Conservation (phyloP, 2,888 invertebrate genomes). For the Eurois occulta region DNA sequence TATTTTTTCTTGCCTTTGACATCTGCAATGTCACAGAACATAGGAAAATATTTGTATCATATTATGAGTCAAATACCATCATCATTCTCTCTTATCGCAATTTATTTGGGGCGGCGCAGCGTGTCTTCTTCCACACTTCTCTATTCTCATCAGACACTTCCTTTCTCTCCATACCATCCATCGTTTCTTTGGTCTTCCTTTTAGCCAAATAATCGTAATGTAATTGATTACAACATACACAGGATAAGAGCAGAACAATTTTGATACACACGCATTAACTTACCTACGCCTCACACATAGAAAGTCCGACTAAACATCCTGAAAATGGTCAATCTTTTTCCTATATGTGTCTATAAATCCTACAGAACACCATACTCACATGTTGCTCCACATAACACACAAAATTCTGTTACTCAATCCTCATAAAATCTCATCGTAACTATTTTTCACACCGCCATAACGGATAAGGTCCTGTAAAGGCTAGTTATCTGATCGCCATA, state of each 20-base stretch:
- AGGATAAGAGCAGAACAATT: too few species aligned
- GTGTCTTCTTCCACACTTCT: too few species aligned
- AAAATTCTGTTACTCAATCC: not conserved
- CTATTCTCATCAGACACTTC: too few species aligned
- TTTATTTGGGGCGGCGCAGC: too few species aligned
- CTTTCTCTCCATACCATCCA: too few species aligned
- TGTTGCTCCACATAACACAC: not conserved
- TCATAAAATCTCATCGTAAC: slow-evolving; percentile 5
- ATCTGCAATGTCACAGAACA: not conserved
- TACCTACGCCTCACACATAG: not conserved
- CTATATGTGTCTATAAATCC: not conserved
- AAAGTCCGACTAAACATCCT: not conserved
- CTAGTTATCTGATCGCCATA: slow-evolving; percentile 40
- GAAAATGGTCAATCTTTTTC: not conserved
- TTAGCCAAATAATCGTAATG: too few species aligned
- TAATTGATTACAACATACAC: too few species aligned
- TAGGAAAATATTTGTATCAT: not conserved
- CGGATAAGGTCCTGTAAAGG: slow-evolving; percentile 18
- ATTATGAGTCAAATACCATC: too few species aligned
- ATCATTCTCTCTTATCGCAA: too few species aligned
- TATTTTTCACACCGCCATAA: slow-evolving; percentile 37
- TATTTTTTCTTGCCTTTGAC: not conserved
- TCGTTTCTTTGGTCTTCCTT: too few species aligned
- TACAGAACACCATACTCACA: not conserved
- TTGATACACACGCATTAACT: not conserved